Base-by-base conservation (phyloP, 2,888 invertebrate species). In the Tetrapedia diversipes region DNA sequence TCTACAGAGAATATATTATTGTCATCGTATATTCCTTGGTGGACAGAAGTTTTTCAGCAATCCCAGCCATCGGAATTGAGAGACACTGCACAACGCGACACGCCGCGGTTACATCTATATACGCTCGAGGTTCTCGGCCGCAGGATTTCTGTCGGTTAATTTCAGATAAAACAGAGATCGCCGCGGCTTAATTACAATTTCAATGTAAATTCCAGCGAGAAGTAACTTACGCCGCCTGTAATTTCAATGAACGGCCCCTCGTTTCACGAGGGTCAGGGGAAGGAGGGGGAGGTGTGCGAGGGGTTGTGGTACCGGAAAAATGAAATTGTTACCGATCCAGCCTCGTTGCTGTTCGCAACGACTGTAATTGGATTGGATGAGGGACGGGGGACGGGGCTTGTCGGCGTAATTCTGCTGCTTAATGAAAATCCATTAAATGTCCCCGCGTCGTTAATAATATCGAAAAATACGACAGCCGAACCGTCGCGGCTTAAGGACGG, bases 151-250 rank as follows among this genome's bases (percentile, higher is more conserved):
- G 76, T 75, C 56, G 75, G 74, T 75, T 75, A 74, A 75, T 75
- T 66, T 75, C 76, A 66, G 76, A 76, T 76, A 75, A 76, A 76
- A 76, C 76, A 66, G 76, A 67, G 77, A 76, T 75, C 66, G 61
- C 66, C 76, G 76, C 66, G 61, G 76, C 76, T 76, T 76, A 76
- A 77, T 77, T 76, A 76, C 76, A 76, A 76, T 77, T 76, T 77
- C 56, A 75, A 77, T 75, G 68, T 76, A 65, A 77, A 67, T 76
- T 76, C 77, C 67, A 67, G 63, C 64, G 57, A 67, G 67, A 51
- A 75, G 61, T 77, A 77, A 77, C 67, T 76, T 77, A 76, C 76
- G 76, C 49, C 76, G 76, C 76, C 66, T 61, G 66, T 75, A 75
- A 74, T 74, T 75, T 75, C 75, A 75, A 75, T 75, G 75, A 75